A percentile compares a stretch with the other conserved stretches of the same genome.
These are phyloP conservation scores for Phylloscopus collybita DNA, from an alignment of 2,797 vertebrate genomes.

Conservation along the genomic window DNA sequence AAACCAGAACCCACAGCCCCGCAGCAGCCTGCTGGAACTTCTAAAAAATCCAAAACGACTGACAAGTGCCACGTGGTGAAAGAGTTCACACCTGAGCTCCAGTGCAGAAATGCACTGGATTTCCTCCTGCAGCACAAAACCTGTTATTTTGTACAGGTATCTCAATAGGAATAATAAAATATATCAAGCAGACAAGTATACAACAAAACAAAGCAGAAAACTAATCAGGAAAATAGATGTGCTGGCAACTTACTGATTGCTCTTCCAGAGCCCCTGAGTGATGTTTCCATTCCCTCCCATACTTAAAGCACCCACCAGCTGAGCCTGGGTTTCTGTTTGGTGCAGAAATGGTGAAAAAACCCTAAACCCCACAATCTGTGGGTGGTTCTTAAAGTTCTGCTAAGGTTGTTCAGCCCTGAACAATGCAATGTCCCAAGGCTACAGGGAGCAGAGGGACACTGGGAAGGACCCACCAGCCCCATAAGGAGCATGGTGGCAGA, in stretches of 20 bases:
- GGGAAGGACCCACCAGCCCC: not conserved
- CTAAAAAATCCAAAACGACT: not conserved
- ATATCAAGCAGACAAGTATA: not conserved
- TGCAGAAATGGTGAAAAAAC: not conserved
- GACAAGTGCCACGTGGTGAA: fast-evolving
- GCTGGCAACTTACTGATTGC: not conserved
- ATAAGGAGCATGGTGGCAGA: not conserved
- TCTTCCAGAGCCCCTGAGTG: not conserved
- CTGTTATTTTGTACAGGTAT: not conserved
- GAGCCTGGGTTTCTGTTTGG: not conserved
- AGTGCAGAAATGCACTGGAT: not conserved
- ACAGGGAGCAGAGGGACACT: not conserved
- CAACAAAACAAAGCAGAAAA: not conserved
- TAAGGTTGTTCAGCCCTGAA: not conserved
- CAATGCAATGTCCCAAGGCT: fast-evolving
- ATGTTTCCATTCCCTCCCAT: fast-evolving
- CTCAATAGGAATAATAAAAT: not conserved
- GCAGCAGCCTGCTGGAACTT: not conserved
- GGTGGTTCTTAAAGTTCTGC: not conserved
- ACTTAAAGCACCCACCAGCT: not conserved
- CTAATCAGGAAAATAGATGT: not conserved
- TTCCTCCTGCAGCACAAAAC: not conserved
- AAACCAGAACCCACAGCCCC: not conserved
- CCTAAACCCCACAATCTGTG: not conserved
- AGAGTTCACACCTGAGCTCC: not conserved